Percentiles rank a stretch among this genome's conserved stretches.
Evolutionary conservation across 2,888 invertebrate species (phyloP).

Genomic region (Calephelis perditalis): DNA sequence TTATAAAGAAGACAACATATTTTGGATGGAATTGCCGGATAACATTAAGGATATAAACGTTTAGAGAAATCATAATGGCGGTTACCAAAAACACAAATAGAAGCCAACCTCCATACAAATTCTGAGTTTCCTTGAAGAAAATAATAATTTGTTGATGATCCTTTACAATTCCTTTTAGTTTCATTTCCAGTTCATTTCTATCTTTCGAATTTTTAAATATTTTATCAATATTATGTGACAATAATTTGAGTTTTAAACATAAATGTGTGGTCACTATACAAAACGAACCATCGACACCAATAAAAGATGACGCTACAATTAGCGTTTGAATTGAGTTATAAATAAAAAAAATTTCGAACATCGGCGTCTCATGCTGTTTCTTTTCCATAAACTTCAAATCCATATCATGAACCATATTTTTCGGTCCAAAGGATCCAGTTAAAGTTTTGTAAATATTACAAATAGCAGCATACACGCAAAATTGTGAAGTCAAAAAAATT

Average conservation of each 20-base stretch:
- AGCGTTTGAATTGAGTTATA: conserved; percentile 45
- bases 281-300: conserved; percentile 56
- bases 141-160: conserved; percentile 50
- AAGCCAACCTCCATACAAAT: conserved; percentile 53
- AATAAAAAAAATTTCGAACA: conserved; percentile 50
- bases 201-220: conserved; percentile 41
- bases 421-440: conserved; percentile 40
- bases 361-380: conserved; percentile 51
- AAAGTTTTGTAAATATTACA: conserved; percentile 45
- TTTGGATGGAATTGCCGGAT: conserved; percentile 43
- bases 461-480: conserved; percentile 47
- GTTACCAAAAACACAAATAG: conserved; percentile 48
- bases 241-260: conserved; percentile 50
- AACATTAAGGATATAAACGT: conserved; percentile 49
- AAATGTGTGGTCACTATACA: conserved; percentile 55
- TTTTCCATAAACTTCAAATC: conserved; percentile 47
- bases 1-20: conserved; percentile 33
- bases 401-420: conserved; percentile 56
- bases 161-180: conserved; percentile 41
- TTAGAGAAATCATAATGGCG: conserved; percentile 49
- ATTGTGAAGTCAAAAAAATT: conserved; percentile 41
- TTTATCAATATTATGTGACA: conserved; percentile 41
- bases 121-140: conserved; percentile 45
- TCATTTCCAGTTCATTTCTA: conserved; percentile 35
- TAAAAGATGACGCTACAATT: conserved; percentile 44